Percentiles rank a stretch among this genome's conserved stretches.
Evolutionary conservation across 2,113 vertebrate species (phyloP).

Genomic region (Ciconia boyciana): DNA sequence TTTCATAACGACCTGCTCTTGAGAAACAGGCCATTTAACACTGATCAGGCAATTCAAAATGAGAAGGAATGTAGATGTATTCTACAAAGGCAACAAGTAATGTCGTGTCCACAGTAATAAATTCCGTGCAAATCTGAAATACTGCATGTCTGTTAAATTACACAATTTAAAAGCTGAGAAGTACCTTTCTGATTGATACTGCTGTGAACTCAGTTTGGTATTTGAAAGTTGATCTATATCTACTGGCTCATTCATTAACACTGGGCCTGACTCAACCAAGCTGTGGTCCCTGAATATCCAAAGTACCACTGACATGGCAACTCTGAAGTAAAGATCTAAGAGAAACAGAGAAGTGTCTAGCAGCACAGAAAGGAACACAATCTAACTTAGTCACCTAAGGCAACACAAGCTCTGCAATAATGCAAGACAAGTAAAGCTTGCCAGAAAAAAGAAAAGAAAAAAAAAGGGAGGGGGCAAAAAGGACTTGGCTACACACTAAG

Average conservation of each 20-base stretch:
- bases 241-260: not conserved
- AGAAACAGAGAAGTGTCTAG: not conserved
- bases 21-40: not conserved
- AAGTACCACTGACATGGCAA: not conserved
- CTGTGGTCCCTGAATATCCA: not conserved
- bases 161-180: not conserved
- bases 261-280: not conserved
- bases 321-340: not conserved
- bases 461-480: not conserved
- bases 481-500: not conserved
- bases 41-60: not conserved
- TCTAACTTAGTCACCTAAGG: not conserved
- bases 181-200: not conserved
- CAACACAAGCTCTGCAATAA: not conserved
- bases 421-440: not conserved
- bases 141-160: not conserved
- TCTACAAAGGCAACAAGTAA: not conserved
- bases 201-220: not conserved
- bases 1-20: not conserved
- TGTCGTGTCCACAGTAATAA: rapidly evolving
- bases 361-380: not conserved
- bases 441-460: not conserved
- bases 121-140: not conserved
- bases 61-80: not conserved
- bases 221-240: not conserved